Evolutionary conservation across 2,113 vertebrate genomes (phyloP).

Genomic region (Capra hircus): DNA sequence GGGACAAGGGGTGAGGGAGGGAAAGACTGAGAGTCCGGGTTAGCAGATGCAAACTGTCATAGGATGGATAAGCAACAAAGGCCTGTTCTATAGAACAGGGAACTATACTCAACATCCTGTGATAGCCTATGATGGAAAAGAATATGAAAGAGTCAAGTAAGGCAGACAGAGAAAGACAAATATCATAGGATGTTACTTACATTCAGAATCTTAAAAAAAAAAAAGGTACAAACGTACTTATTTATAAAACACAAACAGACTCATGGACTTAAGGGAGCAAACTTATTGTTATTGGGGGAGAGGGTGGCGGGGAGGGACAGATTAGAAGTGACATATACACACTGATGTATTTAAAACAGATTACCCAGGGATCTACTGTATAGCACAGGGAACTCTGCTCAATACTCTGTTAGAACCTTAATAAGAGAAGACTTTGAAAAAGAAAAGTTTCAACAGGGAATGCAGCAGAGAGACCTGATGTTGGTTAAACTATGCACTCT

Average conservation of each 20-base stretch:
- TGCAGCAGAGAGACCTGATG: conserved; percentile 34
- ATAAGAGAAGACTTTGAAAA: neutral
- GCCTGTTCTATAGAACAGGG: neutral
- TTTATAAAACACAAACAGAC: neutral
- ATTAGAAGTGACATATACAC: neutral
- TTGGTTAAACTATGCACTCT: conserved; percentile 67
- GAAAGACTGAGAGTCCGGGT: neutral
- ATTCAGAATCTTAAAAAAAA: neutral
- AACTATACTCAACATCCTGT: neutral
- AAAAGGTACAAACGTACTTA: neutral
- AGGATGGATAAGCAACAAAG: neutral
- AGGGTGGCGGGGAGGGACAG: neutral
- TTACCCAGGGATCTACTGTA: neutral
- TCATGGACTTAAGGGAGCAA: neutral
- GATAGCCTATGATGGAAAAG: neutral
- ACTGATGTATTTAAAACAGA: neutral
- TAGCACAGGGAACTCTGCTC: neutral
- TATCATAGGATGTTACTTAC: neutral
- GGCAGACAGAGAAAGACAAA: neutral
- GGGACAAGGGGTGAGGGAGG: neutral
- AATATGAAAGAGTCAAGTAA: neutral
- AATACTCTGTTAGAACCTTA: neutral
- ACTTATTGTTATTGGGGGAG: neutral
- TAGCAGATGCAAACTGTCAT: neutral
- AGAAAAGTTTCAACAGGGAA: conserved; percentile 59